These are phyloP conservation scores for Pristionchus mayeri DNA, from an alignment of 2,888 invertebrate species.

Conservation along the genomic window DNA sequence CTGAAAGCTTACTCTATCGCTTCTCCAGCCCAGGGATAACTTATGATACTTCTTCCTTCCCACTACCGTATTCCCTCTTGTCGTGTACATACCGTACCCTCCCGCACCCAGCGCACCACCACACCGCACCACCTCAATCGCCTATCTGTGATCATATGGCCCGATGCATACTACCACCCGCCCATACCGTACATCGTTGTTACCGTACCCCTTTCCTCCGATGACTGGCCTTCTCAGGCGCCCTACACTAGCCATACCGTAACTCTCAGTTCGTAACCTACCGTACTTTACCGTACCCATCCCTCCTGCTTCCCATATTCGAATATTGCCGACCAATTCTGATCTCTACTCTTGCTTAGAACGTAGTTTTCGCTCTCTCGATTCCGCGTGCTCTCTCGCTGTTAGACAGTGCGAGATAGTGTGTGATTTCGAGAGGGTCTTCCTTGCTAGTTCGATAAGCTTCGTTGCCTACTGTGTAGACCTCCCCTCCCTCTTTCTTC, in stretches of 20 bases:
- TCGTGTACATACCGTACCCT: conserved; percentile 34
- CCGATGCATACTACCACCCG: background rate
- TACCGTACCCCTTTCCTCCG: background rate
- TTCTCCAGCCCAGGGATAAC: conserved; percentile 41
- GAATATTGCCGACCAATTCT: background rate
- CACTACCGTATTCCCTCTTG: background rate
- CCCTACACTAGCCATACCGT: conserved; percentile 27
- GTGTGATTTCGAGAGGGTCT: background rate
- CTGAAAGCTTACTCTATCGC: background rate
- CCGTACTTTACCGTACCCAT: background rate
- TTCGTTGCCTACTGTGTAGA: conserved; percentile 27
- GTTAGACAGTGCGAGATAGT: conserved; percentile 11
- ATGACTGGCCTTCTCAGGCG: conserved; percentile 35
- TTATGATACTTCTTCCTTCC: conserved; percentile 13
- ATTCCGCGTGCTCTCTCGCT: conserved; percentile 8
- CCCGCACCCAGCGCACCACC: background rate
- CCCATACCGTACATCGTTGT: background rate
- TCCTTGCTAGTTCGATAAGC: background rate
- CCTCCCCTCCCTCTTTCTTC: too few relatives aligned
- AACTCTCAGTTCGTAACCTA: background rate
- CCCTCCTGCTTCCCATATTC: background rate
- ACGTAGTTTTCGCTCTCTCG: conserved; percentile 12
- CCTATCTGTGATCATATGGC: conserved; percentile 3
- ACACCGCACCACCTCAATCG: background rate
- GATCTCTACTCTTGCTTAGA: conserved; percentile 18